Evolutionary conservation across 2,113 vertebrate species (phyloP), one percentile per base, ranked within the genome.

Genomic region (Dascyllus trimaculatus): DNA sequence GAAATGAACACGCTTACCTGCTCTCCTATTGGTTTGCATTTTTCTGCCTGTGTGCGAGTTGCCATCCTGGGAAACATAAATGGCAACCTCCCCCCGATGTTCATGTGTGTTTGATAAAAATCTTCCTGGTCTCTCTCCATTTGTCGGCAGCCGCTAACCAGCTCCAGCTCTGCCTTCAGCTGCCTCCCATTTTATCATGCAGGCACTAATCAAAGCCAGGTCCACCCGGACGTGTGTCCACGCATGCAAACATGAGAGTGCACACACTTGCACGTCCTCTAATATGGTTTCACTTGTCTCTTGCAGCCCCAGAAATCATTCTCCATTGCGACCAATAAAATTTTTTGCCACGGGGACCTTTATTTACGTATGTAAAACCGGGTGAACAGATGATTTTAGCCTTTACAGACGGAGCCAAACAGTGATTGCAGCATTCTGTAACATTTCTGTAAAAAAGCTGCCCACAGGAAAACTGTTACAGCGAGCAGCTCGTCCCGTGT

Each of bases 61-160:
- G 80, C 65, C 75, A 82, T 91, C 80, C 76, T 67, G 88, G 85
- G 82, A 91, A 91, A 81, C 82, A 90, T 90, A 92, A 92, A 91
- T 91, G 90, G 78, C 58, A 73, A 85, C 76, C 82, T 35, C 66
- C 63, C 89, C 87, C 54, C 88, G 71, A 72, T 62, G 82, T 88
- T 74, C 84, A 83, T 88, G 71, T 88, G 81, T 81, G 72, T 91
- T 79, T 92, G 92, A 95, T 92, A 67, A 93, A 94, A 95, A 92
- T 90, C 89, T 84, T 91, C 84, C 90, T 92, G 65, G 88, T 71
- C 80, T 71, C 85, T 72, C 84, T 85, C 89, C 88, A 91, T 84
- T 80, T 93, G 86, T 91, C 49, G 60, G 80, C 75, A 90, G 90
- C 64, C 72, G 9, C 77, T 93, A 95, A 93, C 72, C 77, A 88